Conservation (phyloP, 2,113 vertebrate species). For the Etia nguti region DNA sequence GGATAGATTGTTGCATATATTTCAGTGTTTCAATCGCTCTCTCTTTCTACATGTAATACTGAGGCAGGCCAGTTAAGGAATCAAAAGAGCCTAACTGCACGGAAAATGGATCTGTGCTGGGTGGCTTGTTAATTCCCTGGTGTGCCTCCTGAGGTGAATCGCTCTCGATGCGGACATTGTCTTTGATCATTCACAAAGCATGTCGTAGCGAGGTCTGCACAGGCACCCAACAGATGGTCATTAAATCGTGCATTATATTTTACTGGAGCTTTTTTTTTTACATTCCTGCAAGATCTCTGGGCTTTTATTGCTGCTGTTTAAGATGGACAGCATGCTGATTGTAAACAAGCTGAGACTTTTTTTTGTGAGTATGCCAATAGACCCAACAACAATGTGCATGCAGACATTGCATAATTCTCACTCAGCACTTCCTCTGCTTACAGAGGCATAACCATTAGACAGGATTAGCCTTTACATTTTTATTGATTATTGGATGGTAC, state of each 20-base stretch:
- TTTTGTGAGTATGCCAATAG: conserved; percentile 9
- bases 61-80: conserved; percentile 19
- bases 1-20: background rate
- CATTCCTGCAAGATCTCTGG: conserved; percentile 61
- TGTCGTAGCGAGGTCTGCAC: conserved; percentile 55
- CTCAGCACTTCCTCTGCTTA: background rate
- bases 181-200: conserved; percentile 69
- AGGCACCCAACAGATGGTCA: conserved; percentile 70
- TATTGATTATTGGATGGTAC: background rate
- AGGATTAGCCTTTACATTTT: conserved; percentile 10
- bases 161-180: conserved; percentile 44
- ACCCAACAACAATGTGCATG: conserved; percentile 7
- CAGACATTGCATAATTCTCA: conserved; percentile 6
- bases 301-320: conserved; percentile 69
- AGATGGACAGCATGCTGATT: conserved; percentile 50
- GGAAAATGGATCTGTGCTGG: conserved; percentile 53
- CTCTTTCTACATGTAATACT: background rate
- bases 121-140: conserved; percentile 59
- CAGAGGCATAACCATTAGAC: background rate
- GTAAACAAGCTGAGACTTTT: conserved; percentile 48
- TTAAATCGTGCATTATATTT: conserved; percentile 75
- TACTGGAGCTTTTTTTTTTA: conserved; percentile 59
- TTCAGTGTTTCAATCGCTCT: conserved; percentile 2
- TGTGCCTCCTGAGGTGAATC: conserved; percentile 55
- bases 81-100: conserved; percentile 39